Evolutionary conservation across 2,888 invertebrate genomes (phyloP).

Genomic region (Ommatoiulus sabulosus): DNA sequence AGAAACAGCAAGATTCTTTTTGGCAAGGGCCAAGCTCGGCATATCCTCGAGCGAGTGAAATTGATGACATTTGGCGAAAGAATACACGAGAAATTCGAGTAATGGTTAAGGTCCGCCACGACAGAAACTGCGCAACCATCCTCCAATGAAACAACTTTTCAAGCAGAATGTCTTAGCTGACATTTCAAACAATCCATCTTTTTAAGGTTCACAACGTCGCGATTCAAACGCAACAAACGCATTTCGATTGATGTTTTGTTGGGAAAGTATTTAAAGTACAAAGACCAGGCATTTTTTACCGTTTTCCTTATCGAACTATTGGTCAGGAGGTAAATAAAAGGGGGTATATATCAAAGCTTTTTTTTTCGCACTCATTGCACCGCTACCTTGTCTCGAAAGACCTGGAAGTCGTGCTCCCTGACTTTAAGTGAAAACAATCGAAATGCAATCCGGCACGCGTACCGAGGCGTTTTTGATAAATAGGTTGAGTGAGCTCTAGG

Average conservation of each 20-base stretch:
- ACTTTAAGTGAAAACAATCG: conserved; percentile 28
- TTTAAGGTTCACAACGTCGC: background rate
- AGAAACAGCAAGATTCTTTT: background rate
- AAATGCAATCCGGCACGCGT: conserved; percentile 28
- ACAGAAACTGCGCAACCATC: background rate
- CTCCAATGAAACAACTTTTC: background rate
- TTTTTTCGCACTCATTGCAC: background rate
- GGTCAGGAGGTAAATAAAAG: conserved; percentile 1
- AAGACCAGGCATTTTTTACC: background rate
- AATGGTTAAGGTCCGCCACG: background rate
- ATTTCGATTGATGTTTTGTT: conserved; percentile 20
- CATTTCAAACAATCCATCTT: background rate
- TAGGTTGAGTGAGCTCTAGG: background rate
- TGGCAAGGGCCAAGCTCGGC: too few species aligned
- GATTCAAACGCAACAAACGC: background rate
- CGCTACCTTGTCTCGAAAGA: conserved; percentile 11
- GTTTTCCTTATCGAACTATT: background rate
- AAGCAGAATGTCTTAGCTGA: background rate
- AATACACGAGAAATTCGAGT: background rate
- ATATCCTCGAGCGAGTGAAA: background rate
- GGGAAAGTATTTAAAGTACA: background rate
- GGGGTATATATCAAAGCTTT: background rate
- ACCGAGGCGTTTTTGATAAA: conserved; percentile 23
- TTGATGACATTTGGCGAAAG: background rate
- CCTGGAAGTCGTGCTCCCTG: conserved; percentile 15